phyloP scores from a whole-genome alignment of 2,888 invertebrate species.

The Trichacis sp. region DNA sequence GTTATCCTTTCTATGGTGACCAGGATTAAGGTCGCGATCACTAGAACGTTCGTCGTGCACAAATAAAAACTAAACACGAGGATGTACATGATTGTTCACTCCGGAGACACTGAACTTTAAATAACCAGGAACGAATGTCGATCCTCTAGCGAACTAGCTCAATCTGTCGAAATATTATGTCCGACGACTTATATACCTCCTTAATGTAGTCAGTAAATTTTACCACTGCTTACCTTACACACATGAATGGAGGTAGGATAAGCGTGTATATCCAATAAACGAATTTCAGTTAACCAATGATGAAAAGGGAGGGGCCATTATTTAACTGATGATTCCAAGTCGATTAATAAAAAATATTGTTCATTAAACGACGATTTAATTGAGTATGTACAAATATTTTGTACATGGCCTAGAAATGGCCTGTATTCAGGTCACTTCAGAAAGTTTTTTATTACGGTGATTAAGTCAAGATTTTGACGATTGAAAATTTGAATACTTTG shows the following conservation, averaged over 20 bases:
- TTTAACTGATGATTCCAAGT: too few species aligned
- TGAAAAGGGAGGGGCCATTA: too few species aligned
- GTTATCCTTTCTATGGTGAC: conserved; percentile 53
- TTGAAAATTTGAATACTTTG: too few species aligned
- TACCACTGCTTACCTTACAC: conserved; percentile 60
- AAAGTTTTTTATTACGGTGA: too few species aligned
- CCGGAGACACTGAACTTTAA: too few species aligned
- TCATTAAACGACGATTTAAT: too few species aligned
- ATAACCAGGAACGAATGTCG: not conserved
- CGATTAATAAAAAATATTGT: too few species aligned
- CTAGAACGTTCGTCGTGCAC: too few species aligned
- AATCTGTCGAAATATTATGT: conserved; percentile 64
- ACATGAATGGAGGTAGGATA: conserved; percentile 57
- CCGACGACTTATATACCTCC: conserved; percentile 63
- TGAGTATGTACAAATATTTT: too few species aligned
- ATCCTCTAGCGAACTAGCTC: conserved; percentile 62
- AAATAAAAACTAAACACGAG: not conserved
- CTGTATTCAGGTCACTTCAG: too few species aligned
- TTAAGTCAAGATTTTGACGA: too few species aligned
- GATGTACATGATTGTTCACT: not conserved
- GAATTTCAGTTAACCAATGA: conserved; percentile 51
- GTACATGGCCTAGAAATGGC: too few species aligned
- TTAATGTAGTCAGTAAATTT: conserved; percentile 68
- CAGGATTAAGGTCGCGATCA: conserved; percentile 48
- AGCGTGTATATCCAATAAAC: conserved; percentile 41